phyloP scores from a whole-genome alignment of 2,797 vertebrate genomes.

The Lycodopsis pacificus region DNA sequence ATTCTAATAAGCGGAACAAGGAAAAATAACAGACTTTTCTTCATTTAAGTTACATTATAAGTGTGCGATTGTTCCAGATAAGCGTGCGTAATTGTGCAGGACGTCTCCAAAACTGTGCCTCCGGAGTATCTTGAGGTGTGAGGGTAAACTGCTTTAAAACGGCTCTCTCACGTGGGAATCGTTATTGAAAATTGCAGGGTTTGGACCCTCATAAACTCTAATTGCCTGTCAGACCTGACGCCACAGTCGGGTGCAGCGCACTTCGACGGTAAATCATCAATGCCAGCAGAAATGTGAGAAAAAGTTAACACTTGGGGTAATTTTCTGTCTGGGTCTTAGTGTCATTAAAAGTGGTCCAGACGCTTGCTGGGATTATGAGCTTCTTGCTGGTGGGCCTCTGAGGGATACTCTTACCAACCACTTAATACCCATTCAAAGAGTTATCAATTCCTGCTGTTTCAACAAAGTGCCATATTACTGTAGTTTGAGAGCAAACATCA shows the following conservation, averaged over 20 bases:
- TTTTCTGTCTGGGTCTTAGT: conserved; percentile 82
- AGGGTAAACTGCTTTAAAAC: conserved; percentile 39
- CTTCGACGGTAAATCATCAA: conserved; percentile 81
- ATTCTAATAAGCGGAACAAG: not conserved
- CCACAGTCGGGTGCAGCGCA: conserved; percentile 71
- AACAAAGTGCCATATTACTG: conserved; percentile 55
- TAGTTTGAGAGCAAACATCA: conserved; percentile 38
- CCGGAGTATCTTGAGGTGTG: conserved; percentile 22
- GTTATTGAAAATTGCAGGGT: conserved; percentile 77
- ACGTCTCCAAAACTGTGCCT: conserved; percentile 16
- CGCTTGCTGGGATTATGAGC: conserved; percentile 80
- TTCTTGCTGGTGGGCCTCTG: conserved; percentile 66
- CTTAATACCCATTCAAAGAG: conserved; percentile 73
- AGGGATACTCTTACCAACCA: conserved; percentile 72
- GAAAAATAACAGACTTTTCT: fast-evolving
- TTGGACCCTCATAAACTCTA: conserved; percentile 81
- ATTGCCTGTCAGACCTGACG: conserved; percentile 83
- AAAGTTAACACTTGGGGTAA: conserved; percentile 80
- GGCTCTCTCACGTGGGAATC: conserved; percentile 68
- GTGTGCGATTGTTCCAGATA: not conserved
- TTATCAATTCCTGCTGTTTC: conserved; percentile 77
- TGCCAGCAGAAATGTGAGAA: conserved; percentile 80
- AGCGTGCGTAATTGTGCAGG: conserved; percentile 28
- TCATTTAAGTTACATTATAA: not conserved
- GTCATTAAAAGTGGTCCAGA: conserved; percentile 81